Base-by-base conservation (phyloP, 2,888 invertebrate species). In the Aphidoletes aphidimyza region DNA sequence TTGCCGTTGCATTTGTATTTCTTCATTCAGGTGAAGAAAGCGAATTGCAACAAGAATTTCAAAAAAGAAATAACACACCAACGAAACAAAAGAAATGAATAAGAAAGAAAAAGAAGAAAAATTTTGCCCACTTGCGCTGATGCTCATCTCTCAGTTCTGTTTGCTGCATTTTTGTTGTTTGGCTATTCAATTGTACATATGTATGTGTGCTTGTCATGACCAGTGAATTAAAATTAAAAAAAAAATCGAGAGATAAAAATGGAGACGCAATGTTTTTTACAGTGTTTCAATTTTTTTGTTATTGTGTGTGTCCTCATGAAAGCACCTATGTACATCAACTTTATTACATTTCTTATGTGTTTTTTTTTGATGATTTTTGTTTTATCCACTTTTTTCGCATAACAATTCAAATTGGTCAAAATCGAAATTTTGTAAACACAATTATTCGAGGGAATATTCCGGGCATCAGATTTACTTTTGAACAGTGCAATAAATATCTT, bases 221-320 rank as follows among this genome's bases (percentile, higher is more conserved):
- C 69, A 81, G 17, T 37, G 39, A 81, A n/a, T n/a, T n/a, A n/a
- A n/a, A n/a, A n/a, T n/a, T n/a, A n/a, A n/a, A n/a, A n/a, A n/a
- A n/a, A 69, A 69, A 69, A 78, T 19, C n/a, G 8, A 81, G 39
- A 81, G 81, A 81, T 81, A 39, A 81, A 37, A 81, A 81, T 81
- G 81, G 81, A 81, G 81, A 37, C 81, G 81, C 81, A 81, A 37
- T 81, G 81, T 81, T 81, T 81, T 81, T 81, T 6, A 81, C 39
- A 37, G 14, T n/a, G 11, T n/a, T 81, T 81, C 30, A 26, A 30
- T 26, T 11, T 81, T 37, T 37, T 37, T 81, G 37, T 81, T 81
- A 5, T 69, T 69, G 30, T 69, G 30, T 69, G 14, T 69, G 69
- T 69, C 30, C 22, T 22, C 22, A 14, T 14, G 30, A 14, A 34